These are phyloP conservation scores for Hypselothyrea guttata DNA, from an alignment of 2,888 invertebrate genomes.

Conservation along the genomic window DNA sequence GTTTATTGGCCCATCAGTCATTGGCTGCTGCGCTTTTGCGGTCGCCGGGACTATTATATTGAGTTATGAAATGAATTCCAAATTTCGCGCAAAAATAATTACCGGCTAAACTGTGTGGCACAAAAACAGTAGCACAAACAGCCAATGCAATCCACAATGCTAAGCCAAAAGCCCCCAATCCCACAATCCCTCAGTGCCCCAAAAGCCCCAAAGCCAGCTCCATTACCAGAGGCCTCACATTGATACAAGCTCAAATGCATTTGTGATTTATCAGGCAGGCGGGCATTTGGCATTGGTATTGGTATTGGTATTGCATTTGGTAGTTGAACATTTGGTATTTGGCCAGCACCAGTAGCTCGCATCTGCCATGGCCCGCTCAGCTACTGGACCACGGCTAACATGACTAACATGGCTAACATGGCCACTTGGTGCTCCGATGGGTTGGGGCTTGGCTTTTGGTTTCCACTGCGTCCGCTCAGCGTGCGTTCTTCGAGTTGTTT, in stretches of 20 bases:
- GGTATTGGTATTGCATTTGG: conserved; percentile 12
- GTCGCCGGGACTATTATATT: conserved; percentile 67
- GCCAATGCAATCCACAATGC: conserved; percentile 2
- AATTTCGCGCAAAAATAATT: conserved; percentile 75
- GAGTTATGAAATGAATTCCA: conserved; percentile 76
- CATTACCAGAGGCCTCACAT: conserved; percentile 33
- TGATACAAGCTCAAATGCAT: conserved; percentile 70
- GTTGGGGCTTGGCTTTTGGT: conserved; percentile 39
- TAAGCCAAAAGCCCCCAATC: too few relatives aligned
- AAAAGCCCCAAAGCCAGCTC: too few relatives aligned
- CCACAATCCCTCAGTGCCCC: too few relatives aligned
- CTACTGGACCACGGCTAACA: conserved; percentile 43
- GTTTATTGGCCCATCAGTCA: conserved; percentile 79
- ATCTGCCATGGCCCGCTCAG: conserved; percentile 52
- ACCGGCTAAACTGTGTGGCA: conserved; percentile 44
- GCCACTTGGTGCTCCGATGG: conserved; percentile 41
- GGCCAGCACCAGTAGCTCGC: conserved; percentile 63
- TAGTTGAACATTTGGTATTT: conserved; percentile 10
- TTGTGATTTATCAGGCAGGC: conserved; percentile 72
- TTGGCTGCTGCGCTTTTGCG: conserved; percentile 63
- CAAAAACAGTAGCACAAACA: conserved; percentile 51
- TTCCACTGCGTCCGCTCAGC: conserved; percentile 54
- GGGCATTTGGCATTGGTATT: conserved; percentile 30
- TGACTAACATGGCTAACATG: conserved; percentile 49
- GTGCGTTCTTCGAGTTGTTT: conserved; percentile 68